Conservation (phyloP, 2,888 invertebrate genomes). For the Hymenopus coronatus region DNA sequence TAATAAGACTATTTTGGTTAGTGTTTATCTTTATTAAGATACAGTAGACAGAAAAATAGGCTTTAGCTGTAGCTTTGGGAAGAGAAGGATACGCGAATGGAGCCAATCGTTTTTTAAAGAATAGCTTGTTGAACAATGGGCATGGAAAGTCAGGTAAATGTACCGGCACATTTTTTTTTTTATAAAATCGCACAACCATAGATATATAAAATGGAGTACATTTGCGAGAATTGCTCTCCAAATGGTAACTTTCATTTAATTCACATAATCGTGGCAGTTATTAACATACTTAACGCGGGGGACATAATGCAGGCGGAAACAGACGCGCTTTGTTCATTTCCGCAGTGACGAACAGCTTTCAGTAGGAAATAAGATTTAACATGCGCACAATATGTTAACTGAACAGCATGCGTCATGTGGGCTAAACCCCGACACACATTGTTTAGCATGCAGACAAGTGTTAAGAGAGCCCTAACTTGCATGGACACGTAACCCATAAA, state of each 20-base stretch:
- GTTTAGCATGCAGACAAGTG: not conserved
- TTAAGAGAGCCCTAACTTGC: not conserved
- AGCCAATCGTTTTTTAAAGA: no score
- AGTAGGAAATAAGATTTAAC: not conserved
- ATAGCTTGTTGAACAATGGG: no score
- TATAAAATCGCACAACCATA: not conserved
- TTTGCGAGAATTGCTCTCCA: not conserved
- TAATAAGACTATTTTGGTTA: no score
- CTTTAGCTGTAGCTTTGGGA: no score
- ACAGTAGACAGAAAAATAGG: no score
- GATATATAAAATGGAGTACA: not conserved
- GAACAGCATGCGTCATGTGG: not conserved
- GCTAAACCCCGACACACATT: not conserved
- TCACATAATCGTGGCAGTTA: not conserved
- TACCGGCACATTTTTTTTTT: no score
- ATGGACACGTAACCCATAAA: not conserved
- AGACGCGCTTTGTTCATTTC: not conserved
- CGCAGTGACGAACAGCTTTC: not conserved
- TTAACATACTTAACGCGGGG: not conserved
- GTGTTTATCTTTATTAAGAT: no score
- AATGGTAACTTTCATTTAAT: not conserved
- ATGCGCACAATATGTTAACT: not conserved
- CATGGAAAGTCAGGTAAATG: no score
- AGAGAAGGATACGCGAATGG: no score
- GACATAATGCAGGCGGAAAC: not conserved